Conservation (phyloP, 2,888 invertebrate genomes). For the Drosophila limbata region DNA sequence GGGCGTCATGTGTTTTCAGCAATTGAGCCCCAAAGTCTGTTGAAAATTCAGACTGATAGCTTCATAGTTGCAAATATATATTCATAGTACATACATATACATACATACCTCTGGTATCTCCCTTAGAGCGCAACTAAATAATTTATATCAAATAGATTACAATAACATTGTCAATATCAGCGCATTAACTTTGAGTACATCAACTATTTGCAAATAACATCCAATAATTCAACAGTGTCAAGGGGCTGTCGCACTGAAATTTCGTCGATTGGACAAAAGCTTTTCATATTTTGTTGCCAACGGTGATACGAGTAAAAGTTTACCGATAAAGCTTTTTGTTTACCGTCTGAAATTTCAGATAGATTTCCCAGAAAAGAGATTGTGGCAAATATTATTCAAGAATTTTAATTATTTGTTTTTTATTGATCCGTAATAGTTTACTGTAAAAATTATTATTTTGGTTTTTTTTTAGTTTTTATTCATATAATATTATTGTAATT, state of each 20-base stretch:
- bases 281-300: conserved; percentile 12
- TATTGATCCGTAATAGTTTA: conserved; percentile 59
- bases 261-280: conserved; percentile 7
- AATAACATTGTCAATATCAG: conserved; percentile 24
- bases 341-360: conserved; percentile 19
- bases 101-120: conserved; percentile 30
- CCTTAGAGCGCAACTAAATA: conserved; percentile 2
- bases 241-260: conserved; percentile 38
- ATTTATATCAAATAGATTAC: conserved; percentile 38
- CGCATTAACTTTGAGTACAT: conserved; percentile 28
- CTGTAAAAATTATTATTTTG: conserved; percentile 60
- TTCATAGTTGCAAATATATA: conserved; percentile 15
- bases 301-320: not conserved
- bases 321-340: conserved; percentile 23
- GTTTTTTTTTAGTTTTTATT: conserved; percentile 21
- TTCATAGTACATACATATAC: not conserved
- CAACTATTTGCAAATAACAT: conserved; percentile 21
- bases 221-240: conserved; percentile 38
- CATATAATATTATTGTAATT: conserved; percentile 42
- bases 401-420: conserved; percentile 44
- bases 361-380: not conserved
- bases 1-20: conserved; percentile 22
- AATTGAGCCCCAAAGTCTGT: conserved; percentile 17
- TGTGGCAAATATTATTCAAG: conserved; percentile 20
- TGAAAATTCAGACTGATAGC: conserved; percentile 58